Evolutionary conservation across 1,140 invertebrate genomes (phyloP).

Genomic region (Argopecten irradians): DNA sequence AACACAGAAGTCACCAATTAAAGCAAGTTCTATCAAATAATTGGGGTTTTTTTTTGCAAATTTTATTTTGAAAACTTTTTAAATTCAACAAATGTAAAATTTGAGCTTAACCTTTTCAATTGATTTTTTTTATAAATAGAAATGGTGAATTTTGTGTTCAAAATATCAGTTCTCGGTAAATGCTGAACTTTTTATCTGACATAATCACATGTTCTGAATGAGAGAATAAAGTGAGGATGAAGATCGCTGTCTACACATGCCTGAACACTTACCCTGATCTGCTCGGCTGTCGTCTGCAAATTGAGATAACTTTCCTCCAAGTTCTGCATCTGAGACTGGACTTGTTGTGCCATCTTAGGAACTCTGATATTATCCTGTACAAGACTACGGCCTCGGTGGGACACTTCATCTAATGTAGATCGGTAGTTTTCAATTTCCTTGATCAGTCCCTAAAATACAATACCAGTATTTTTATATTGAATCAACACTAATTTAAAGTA

Average conservation of each 20-base stretch:
- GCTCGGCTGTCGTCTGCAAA: constrained; percentile 90
- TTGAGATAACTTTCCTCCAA: constrained; percentile 96
- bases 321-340: constrained; percentile 91
- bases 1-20: background rate
- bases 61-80: too few species aligned
- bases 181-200: background rate
- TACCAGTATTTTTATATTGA: too few species aligned
- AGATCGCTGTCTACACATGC: background rate
- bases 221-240: background rate
- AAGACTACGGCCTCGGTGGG: constrained; percentile 89
- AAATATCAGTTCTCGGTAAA: background rate
- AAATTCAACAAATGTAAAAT: background rate
- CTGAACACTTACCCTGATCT: constrained; percentile 84
- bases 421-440: constrained; percentile 92
- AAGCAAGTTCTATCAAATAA: too few species aligned
- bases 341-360: constrained; percentile 78
- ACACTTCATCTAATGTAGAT: constrained; percentile 87
- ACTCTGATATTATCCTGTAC: constrained; percentile 83
- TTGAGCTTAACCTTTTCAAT: too few species aligned
- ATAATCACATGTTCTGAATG: background rate
- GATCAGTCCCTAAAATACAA: constrained; percentile 80
- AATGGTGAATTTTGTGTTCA: background rate
- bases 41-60: too few species aligned
- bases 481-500: too few species aligned
- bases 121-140: background rate